phyloP scores from a whole-genome alignment of 2,888 invertebrate genomes.

The Sphinx pinastri region DNA sequence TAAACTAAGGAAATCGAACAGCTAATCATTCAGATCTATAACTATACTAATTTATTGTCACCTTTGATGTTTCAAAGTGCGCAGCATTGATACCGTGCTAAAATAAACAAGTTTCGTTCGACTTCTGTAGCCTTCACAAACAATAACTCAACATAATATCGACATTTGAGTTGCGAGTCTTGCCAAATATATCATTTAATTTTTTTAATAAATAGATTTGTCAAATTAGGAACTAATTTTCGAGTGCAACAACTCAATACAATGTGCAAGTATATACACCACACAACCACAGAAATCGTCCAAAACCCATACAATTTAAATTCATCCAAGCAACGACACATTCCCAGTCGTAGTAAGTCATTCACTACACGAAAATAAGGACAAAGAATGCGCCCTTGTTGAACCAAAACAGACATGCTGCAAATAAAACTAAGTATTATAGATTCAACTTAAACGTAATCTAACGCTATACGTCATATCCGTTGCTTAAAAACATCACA shows the following conservation, averaged over 20 bases:
- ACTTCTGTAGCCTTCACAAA: slow-evolving; percentile 20
- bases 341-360: slow-evolving; percentile 23
- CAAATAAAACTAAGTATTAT: slow-evolving; percentile 16
- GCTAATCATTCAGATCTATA: background rate
- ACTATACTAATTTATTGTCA: background rate
- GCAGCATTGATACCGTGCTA: slow-evolving; percentile 16
- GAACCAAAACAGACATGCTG: slow-evolving; percentile 23
- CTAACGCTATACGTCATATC: slow-evolving; percentile 15
- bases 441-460: slow-evolving; percentile 17
- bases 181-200: slow-evolving; percentile 7
- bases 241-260: slow-evolving; percentile 25
- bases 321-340: slow-evolving; percentile 24
- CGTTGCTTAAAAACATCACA: slow-evolving; percentile 21
- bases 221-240: slow-evolving; percentile 22
- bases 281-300: slow-evolving; percentile 23
- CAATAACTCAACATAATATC: slow-evolving; percentile 23
- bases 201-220: slow-evolving; percentile 10
- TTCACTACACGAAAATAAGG: slow-evolving; percentile 16
- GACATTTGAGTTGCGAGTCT: slow-evolving; percentile 24
- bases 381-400: slow-evolving; percentile 19
- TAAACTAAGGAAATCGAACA: background rate
- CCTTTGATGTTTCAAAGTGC: slow-evolving; percentile 10
- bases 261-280: slow-evolving; percentile 24
- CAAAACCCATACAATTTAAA: slow-evolving; percentile 21
- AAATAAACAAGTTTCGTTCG: slow-evolving; percentile 13